Evolutionary conservation across 2,797 vertebrate genomes (phyloP), one percentile per base, ranked within the genome.

Genomic region (Sebastes steindachneri): DNA sequence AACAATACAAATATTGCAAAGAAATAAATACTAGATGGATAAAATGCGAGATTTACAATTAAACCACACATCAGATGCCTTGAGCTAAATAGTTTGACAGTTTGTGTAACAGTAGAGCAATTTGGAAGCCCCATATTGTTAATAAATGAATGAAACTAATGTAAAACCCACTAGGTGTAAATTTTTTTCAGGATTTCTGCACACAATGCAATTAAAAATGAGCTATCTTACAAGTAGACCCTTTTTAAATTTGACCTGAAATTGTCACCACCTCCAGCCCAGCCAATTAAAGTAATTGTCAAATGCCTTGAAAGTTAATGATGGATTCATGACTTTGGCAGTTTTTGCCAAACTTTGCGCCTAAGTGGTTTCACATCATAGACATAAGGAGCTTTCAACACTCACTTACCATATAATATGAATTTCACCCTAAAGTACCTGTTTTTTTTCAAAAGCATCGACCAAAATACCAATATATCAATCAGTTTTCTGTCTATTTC

Each of bases 401-500:
- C 12, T n/a, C 12, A 10, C 3, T 5, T 17, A 0, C 14, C 14
- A 15, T 51, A 10, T 7, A 3, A 64, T 45, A 9, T 29, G 15
- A 31, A 0, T 21, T 29, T 45, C 7, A 23, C 0, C 3, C 10
- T 7, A 7, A 55, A 45, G 25, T 45, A 6, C 8, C 12, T 14
- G 15, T 25, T 25, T 25, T 14, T 5, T 0, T 5, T 66, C 0
- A 67, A 21, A 21, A 28, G 2, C 12, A 31, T 3, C 4, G 1
- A 17, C 25, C 10, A 45, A 45, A 45, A 45, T 45, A 45, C 15
- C 5, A 64, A 53, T 9, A 28, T n/a, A 29, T 25, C 3, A 3
- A 33, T 4, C 19, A 2, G 9, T 31, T 60, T 21, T 31, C 15
- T 63, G 19, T 37, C 21, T 23, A 41, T 41, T 60, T 33, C 0